Conservation (phyloP, 2,888 invertebrate genomes). For the Drosophila recens region DNA sequence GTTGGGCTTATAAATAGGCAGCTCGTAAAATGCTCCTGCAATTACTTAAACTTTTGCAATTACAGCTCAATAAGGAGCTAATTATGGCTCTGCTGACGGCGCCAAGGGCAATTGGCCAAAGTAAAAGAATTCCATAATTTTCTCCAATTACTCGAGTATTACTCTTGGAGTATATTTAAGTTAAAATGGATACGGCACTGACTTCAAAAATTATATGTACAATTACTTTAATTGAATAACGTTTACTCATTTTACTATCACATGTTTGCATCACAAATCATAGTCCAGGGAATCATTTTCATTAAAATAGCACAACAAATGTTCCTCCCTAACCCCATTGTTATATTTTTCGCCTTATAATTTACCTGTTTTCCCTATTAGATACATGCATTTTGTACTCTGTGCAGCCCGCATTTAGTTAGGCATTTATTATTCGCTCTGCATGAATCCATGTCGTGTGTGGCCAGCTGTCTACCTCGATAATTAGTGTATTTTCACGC, state of each 20-base stretch:
- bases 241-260: neutral
- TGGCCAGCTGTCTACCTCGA: conserved; percentile 21
- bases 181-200: too few species aligned
- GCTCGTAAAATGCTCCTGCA: conserved; percentile 39
- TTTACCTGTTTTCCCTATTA: neutral
- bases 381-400: neutral
- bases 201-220: neutral
- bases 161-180: neutral
- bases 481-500: conserved; percentile 59
- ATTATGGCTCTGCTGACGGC: conserved; percentile 50
- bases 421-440: conserved; percentile 27
- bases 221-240: neutral
- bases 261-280: neutral
- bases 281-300: neutral
- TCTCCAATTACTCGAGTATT: conserved; percentile 31
- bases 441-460: conserved; percentile 11
- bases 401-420: conserved; percentile 30
- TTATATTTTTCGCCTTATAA: neutral
- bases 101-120: conserved; percentile 28
- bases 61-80: conserved; percentile 76
- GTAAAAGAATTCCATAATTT: conserved; percentile 38
- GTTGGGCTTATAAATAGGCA: conserved; percentile 27
- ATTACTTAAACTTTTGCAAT: conserved; percentile 74
- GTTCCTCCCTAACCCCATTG: too few species aligned
- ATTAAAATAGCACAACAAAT: neutral